Percentiles rank a stretch among this genome's conserved stretches.
These are phyloP conservation scores for Muscidifurax raptorellus DNA, from an alignment of 1,140 invertebrate genomes.

Conservation along the genomic window DNA sequence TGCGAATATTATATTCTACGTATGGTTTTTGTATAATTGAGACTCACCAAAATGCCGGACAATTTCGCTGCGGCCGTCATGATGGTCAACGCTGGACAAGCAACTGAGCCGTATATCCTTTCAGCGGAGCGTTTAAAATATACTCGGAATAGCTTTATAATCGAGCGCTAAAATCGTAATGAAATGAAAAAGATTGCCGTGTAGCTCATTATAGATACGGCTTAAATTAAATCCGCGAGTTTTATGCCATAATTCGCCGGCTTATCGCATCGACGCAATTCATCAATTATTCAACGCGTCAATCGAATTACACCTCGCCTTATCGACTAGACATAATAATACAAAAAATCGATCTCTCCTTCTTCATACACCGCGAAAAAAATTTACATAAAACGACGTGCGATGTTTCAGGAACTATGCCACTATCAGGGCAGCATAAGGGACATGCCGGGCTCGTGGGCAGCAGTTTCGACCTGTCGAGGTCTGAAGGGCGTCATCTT, in stretches of 20 bases:
- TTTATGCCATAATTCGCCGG: not conserved
- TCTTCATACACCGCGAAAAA: too few species aligned
- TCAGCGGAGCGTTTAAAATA: not conserved
- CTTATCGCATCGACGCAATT: not conserved
- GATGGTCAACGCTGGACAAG: not conserved
- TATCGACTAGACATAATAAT: too few species aligned
- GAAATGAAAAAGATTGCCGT: not conserved
- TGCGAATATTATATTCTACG: too few species aligned
- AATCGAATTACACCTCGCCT: too few species aligned
- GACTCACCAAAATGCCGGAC: not conserved
- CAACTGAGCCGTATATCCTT: not conserved
- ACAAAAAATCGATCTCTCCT: not conserved
- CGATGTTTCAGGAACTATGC: slow-evolving; percentile 83
- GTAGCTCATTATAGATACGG: not conserved
- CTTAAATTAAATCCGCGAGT: not conserved
- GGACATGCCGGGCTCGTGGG: slow-evolving; percentile 84
- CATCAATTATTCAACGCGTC: too few species aligned
- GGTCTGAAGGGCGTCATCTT: slow-evolving; percentile 88
- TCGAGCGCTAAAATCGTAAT: not conserved
- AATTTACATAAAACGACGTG: not conserved
- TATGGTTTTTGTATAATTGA: too few species aligned
- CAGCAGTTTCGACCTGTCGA: slow-evolving; percentile 90
- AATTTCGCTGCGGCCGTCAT: not conserved
- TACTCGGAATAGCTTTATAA: not conserved
- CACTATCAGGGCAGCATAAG: slow-evolving; percentile 90